Percentiles rank a stretch among this genome's conserved stretches.
Evolutionary conservation across 1,140 invertebrate species (phyloP).

Genomic region (Cryptotermes secundus): DNA sequence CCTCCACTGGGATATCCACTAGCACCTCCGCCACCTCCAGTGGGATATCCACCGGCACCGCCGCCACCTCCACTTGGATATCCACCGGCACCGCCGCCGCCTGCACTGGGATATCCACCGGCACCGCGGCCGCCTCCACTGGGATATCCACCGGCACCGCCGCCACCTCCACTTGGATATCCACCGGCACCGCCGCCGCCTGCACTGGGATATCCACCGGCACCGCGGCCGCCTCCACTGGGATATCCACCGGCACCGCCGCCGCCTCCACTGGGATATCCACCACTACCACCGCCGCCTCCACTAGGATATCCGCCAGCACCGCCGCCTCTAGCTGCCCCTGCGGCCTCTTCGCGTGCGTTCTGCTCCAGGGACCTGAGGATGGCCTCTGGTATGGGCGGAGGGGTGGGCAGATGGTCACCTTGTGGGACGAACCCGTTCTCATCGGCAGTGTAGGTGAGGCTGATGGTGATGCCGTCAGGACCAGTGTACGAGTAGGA

Average conservation of each 20-base stretch:
- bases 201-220: background rate
- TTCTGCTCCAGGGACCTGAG: slow-evolving; percentile 50
- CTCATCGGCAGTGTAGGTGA: slow-evolving; percentile 75
- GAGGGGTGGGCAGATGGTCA: slow-evolving; percentile 54
- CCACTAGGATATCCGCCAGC: background rate
- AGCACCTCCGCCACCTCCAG: background rate
- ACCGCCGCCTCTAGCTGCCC: background rate
- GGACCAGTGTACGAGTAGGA: slow-evolving; percentile 71
- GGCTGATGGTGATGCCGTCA: slow-evolving; percentile 65
- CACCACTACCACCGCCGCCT: background rate
- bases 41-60: background rate
- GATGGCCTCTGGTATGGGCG: slow-evolving; percentile 49
- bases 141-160: background rate
- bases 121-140: background rate
- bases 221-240: background rate
- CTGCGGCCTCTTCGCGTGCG: slow-evolving; percentile 45
- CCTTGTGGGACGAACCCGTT: slow-evolving; percentile 67
- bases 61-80: background rate
- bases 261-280: background rate
- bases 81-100: slow-evolving; percentile 7
- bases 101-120: background rate
- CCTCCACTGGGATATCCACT: background rate
- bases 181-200: background rate
- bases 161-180: background rate
- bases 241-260: background rate